Conservation (phyloP, 2,797 vertebrate species). For the Euphonia xanthogaster region DNA sequence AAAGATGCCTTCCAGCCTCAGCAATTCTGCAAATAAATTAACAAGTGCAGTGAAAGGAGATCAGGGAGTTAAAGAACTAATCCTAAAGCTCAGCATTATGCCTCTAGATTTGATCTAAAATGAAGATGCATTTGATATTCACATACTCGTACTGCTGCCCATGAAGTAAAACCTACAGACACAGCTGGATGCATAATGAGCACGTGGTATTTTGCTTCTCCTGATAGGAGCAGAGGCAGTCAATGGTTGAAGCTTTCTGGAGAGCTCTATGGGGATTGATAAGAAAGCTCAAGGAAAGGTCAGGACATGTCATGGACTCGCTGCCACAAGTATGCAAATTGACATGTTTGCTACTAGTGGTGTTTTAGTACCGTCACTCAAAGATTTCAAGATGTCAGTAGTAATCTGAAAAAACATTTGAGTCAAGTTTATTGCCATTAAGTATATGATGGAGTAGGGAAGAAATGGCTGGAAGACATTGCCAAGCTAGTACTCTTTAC, state of each 20-base stretch:
- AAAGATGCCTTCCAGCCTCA: neutral
- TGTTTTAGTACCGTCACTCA: neutral
- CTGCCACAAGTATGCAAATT: neutral
- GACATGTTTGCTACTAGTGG: neutral
- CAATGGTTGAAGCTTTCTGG: neutral
- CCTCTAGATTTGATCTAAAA: neutral
- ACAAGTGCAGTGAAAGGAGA: neutral
- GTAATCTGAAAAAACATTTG: neutral
- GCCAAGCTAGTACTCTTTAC: neutral
- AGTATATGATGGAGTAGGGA: neutral
- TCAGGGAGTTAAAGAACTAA: neutral
- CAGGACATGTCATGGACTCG: rapidly evolving
- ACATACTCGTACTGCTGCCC: neutral
- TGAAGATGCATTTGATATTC: neutral
- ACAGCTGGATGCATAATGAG: neutral
- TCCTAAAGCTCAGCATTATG: neutral
- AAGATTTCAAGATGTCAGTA: neutral
- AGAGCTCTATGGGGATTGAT: rapidly evolving
- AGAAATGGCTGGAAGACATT: neutral
- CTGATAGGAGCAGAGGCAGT: neutral
- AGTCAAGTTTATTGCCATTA: neutral
- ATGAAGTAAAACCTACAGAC: neutral
- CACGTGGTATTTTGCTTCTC: neutral
- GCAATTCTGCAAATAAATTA: neutral
- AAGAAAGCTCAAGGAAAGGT: neutral